Evolutionary conservation across 2,113 vertebrate species (phyloP), one percentile per base, ranked within the genome.

Genomic region (Deroptyus accipitrinus): DNA sequence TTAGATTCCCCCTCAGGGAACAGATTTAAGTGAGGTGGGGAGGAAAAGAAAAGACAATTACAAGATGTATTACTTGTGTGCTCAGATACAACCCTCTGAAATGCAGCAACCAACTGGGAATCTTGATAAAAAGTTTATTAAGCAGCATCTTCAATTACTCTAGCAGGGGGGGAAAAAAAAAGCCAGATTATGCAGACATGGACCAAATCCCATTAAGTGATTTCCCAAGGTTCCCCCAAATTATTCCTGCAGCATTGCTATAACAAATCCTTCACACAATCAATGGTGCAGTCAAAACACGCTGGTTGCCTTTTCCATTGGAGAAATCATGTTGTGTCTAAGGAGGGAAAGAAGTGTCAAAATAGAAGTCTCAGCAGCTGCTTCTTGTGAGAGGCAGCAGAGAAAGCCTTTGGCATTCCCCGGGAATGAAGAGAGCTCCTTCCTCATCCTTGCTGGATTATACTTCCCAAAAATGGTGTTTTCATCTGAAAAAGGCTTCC

Each of bases 41-140:
- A 83, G n/a, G 69, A 20, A 54, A 87, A 72, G 83, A 93, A 88
- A 92, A 96, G 83, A 90, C 93, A 95, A 97, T 95, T 96, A 92
- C 86, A 95, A 96, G 80, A 81, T 84, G 48, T 82, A 97, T 95
- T 95, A 73, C 51, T 94, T 91, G 69, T 77, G 81, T 37, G 94
- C 91, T 96, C 86, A 90, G 62, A 90, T 78, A 93, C 69, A 96
- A 95, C 70, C 90, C 85, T 59, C 84, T 48, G 85, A 90, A 96
- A 97, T 0, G 11, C 92, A 93, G 72, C 66, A 95, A 95, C 87
- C 86, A 94, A 96, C 79, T 86, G 95, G 92, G 97, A 98, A 95
- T 89, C 89, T 97, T 96, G 95, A 96, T 90, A 91, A 94, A 91
- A 96, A 96, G 95, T 97, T 97, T 97, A 97, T 97, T 97, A 97